Base-by-base conservation (phyloP, 2,113 vertebrate species). In the Dermatemys mawii region DNA sequence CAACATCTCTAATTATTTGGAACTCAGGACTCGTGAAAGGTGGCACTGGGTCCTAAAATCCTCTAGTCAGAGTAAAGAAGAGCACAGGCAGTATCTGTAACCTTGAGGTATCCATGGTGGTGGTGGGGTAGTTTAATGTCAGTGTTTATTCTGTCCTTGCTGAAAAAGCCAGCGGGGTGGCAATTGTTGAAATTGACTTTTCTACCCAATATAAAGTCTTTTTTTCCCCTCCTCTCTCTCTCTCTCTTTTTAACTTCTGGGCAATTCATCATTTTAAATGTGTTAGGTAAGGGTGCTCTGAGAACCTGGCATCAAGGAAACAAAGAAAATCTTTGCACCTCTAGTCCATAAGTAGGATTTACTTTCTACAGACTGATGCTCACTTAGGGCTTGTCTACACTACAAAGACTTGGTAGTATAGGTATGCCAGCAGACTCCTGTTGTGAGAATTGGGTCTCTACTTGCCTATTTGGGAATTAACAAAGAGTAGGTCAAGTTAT, bases 241-340 rank as follows among this genome's bases (percentile, higher is more conserved):
- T 11, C 51, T 14, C 11, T 8, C 11, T 3, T 81, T 26, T 83
- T 90, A 32, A 87, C 1, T 5, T 57, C 10, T 54, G 9, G 35
- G 2, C 50, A 35, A 49, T 27, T 67, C 85, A 19, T 35, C 26
- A 57, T n/a, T 57, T 87, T 46, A 89, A 90, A 79, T 9, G 11
- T 57, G 5, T 44, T 83, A 70, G 5, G 90, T 27, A 75, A 81
- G 1, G 5, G 16, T 83, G 2, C 0, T 0, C 60, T 89, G 10
- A 13, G 19, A 26, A 27, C 24, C 27, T 57, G 26, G 10, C 55
- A 57, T 2, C 27, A 57, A 57, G 4, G 10, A 57, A 57, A 27
- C 26, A 57, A 57, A 57, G 19, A 57, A 27, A 27, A 57, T 29
- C 5, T 57, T 57, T 12, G 11, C 55, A 29, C 55, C 1, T 5